Evolutionary conservation across 2,113 vertebrate genomes (phyloP), one percentile per base, ranked within the genome.

Genomic region (Psephotus haematonotus): DNA sequence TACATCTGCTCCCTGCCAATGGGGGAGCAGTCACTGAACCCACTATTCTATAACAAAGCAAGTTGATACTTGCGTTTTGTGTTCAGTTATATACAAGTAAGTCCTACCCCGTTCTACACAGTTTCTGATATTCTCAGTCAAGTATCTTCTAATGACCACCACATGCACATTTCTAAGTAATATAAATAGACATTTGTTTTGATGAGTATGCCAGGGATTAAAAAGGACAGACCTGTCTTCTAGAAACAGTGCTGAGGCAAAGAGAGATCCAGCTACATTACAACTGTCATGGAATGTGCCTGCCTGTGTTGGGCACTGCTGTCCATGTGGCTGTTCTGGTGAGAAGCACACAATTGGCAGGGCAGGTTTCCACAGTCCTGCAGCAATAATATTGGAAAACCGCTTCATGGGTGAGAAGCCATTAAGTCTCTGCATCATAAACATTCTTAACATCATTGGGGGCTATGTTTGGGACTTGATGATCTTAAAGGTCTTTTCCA

Each of bases 221-320:
- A 9, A 57, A 62, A 37, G 52, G 15, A 24, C 25, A 81, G 86
- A 29, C 1, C 1, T 20, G 29, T 31, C 9, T 37, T 33, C 25
- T 41, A 37, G 33, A 76, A 37, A 29, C 29, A 59, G 35, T 19
- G n/a, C 39, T 53, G 86, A 65, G 33, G 29, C 35, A 86, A 44
- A 57, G 39, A 49, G 67, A 62, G 39, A 39, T 57, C 18, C 44
- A 75, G 35, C 13, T 23, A 10, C 6, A 5, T 19, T 3, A 20
- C 4, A 77, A 20, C 20, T 13, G 1, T 8, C 0, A 1, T 9
- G 24, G 69, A 47, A 50, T 1, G 28, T 9, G 19, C 35, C 33
- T 1, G 0, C 22, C 80, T 77, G 22, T 0, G 2, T 23, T 35
- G 52, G 39, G 69, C 64, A 28, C n/a, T 47, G 46, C 57, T 82